Conservation (phyloP, 2,113 vertebrate genomes). For the Toxostoma redivivum region DNA sequence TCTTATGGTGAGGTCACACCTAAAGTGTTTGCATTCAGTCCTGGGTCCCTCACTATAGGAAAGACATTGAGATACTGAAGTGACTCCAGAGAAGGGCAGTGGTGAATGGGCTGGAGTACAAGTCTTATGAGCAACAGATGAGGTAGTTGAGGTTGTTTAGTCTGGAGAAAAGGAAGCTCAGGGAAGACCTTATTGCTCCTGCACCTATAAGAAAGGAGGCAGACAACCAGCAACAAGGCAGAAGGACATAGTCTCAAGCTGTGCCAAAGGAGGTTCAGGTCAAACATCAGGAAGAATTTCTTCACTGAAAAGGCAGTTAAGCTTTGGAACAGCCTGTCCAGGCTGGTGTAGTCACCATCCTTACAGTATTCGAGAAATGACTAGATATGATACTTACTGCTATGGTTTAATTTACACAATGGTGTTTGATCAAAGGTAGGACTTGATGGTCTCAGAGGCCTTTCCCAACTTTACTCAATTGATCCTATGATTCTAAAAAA, state of each 20-base stretch:
- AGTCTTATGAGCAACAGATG: neutral
- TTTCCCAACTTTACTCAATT: neutral
- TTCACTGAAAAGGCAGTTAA: neutral
- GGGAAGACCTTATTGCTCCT: neutral
- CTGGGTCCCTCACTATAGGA: neutral
- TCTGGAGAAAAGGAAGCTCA: neutral
- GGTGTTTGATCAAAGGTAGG: neutral
- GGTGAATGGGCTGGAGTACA: neutral
- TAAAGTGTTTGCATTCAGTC: neutral
- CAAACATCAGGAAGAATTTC: neutral
- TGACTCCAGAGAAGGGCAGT: neutral
- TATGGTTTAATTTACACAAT: neutral
- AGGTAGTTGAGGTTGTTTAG: neutral
- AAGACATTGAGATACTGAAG: neutral
- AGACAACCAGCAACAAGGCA: neutral
- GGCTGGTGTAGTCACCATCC: neutral
- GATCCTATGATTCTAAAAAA: neutral
- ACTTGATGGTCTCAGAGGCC: neutral
- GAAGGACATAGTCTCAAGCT: neutral
- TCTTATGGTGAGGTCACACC: neutral
- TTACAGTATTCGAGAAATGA: rapidly evolving
- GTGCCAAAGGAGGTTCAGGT: neutral
- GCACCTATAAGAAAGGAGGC: neutral
- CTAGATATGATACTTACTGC: neutral
- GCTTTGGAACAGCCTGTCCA: neutral